Evolutionary conservation across 2,888 invertebrate species (phyloP).

Genomic region (Euzophera pinguis): DNA sequence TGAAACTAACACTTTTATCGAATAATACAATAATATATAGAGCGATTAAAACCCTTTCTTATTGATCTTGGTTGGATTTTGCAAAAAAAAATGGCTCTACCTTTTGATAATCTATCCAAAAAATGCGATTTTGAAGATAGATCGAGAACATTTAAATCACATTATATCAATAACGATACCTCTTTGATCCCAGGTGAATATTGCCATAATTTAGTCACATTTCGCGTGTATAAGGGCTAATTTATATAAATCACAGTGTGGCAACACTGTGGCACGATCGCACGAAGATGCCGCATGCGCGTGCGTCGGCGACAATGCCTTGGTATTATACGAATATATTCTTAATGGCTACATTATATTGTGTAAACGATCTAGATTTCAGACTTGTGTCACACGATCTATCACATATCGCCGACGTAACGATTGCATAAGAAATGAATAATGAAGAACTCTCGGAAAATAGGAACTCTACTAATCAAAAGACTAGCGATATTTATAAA

Average conservation of each 20-base stretch:
- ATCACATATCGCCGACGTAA: background rate
- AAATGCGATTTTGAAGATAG: too few relatives aligned
- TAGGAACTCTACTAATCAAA: too few relatives aligned
- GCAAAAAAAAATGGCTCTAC: background rate
- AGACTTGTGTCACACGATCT: background rate
- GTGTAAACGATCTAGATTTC: constrained; percentile 5
- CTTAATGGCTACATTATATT: constrained; percentile 11
- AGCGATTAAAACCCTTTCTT: too few relatives aligned
- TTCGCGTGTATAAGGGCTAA: constrained; percentile 47
- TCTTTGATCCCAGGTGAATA: constrained; percentile 35
- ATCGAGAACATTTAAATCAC: background rate
- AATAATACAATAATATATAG: too few relatives aligned
- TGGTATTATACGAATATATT: constrained; percentile 11
- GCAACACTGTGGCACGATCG: constrained; percentile 55
- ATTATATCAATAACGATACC: constrained; percentile 6
- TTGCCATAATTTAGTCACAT: constrained; percentile 54
- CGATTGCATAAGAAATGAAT: background rate
- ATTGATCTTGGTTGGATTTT: background rate
- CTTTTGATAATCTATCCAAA: background rate
- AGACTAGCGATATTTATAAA: too few relatives aligned
- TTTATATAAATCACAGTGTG: constrained; percentile 60
- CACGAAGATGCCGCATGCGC: constrained; percentile 46
- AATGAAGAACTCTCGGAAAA: too few relatives aligned
- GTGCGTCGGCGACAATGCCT: constrained; percentile 44
- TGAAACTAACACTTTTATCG: too few relatives aligned